Evolutionary conservation across 2,113 vertebrate species (phyloP).

Genomic region (Uropsilus gracilis): DNA sequence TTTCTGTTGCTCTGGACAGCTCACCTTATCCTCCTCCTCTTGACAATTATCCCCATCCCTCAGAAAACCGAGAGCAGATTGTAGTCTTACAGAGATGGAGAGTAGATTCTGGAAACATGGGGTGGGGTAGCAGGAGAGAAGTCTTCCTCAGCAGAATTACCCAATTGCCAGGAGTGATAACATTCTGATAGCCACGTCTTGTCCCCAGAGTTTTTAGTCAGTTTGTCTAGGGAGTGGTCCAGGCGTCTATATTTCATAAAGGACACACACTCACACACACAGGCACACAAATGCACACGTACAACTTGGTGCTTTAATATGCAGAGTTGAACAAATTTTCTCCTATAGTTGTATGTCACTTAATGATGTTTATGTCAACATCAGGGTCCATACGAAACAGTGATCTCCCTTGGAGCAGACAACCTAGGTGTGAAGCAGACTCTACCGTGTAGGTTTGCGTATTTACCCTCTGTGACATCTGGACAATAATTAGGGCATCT

Average conservation of each 20-base stretch:
- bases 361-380: too few species aligned
- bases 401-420: too few species aligned
- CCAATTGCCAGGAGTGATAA: neutral
- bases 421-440: too few species aligned
- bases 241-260: neutral
- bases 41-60: neutral
- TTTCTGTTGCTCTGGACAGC: neutral
- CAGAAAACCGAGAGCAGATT: neutral
- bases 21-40: neutral
- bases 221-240: neutral
- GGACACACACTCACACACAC: accelerated
- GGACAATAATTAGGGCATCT: too few species aligned
- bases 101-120: neutral
- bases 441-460: too few species aligned
- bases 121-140: neutral
- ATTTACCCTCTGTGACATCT: too few species aligned
- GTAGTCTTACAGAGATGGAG: neutral
- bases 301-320: neutral
- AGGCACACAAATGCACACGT: too few species aligned
- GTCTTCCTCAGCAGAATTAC: neutral
- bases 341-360: neutral
- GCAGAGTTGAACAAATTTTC: neutral
- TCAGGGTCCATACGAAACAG: too few species aligned
- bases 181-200: neutral
- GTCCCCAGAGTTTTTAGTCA: neutral